Evolutionary conservation across 2,797 vertebrate species (phyloP).

Genomic region (Pangasius krempfi): DNA sequence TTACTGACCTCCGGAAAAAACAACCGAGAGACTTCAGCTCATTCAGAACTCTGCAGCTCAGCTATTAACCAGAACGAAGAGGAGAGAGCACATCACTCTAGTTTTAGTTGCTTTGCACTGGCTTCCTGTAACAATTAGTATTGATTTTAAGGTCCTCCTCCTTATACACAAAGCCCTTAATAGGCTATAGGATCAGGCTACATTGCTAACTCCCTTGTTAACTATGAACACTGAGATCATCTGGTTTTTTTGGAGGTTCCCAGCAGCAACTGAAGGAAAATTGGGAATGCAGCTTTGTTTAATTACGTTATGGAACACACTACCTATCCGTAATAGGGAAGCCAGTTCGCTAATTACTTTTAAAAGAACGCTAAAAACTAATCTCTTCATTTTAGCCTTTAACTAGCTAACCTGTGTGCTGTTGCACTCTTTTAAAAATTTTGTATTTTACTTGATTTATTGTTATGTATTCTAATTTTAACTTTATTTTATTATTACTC

Average conservation of each 20-base stretch:
- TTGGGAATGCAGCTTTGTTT: not conserved
- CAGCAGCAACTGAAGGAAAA: not conserved
- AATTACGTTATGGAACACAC: not conserved
- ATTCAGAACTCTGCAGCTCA: not conserved
- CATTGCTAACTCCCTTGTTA: not conserved
- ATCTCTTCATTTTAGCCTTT: no score
- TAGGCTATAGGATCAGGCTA: not conserved
- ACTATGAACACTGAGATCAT: not conserved
- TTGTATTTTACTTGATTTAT: no score
- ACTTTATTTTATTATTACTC: no score
- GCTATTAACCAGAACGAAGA: not conserved
- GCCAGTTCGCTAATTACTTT: no score
- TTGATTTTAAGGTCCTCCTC: not conserved
- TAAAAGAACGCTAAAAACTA: no score
- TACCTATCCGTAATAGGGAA: not conserved
- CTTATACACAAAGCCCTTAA: not conserved
- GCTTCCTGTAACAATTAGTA: not conserved
- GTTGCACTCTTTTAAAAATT: no score
- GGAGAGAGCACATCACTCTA: not conserved
- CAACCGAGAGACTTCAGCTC: not conserved
- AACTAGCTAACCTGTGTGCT: no score
- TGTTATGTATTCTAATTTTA: no score
- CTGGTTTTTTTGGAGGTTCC: not conserved
- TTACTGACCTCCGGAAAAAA: not conserved
- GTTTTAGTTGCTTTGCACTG: not conserved